Evolutionary conservation across 2,113 vertebrate genomes (phyloP).

Genomic region (Anoplopoma fimbria): DNA sequence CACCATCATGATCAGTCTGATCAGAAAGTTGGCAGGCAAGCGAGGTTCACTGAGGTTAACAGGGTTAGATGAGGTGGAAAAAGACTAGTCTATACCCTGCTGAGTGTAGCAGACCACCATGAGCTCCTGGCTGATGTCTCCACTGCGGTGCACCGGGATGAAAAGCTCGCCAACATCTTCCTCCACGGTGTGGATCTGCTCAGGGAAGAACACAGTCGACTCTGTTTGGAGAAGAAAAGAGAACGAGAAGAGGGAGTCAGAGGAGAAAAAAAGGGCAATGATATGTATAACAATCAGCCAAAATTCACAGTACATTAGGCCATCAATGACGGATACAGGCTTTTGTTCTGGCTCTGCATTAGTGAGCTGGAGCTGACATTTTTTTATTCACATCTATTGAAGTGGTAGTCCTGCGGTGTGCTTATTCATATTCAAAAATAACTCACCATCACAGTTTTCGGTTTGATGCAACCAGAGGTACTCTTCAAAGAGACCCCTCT

Average conservation of each 20-base stretch:
- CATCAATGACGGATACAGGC: constrained; percentile 27
- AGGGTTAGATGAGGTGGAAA: constrained; percentile 40
- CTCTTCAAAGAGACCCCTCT: constrained; percentile 69
- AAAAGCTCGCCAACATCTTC: constrained; percentile 92
- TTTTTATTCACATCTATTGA: constrained; percentile 47
- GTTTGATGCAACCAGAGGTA: constrained; percentile 59
- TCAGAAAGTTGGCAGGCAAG: neutral
- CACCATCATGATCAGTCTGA: neutral
- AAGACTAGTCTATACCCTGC: constrained; percentile 86
- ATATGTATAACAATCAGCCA: constrained; percentile 57
- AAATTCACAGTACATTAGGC: constrained; percentile 57
- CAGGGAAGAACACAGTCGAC: constrained; percentile 94
- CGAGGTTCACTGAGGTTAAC: constrained; percentile 1
- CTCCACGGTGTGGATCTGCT: constrained; percentile 85
- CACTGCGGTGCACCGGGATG: constrained; percentile 91
- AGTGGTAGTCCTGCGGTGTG: constrained; percentile 58
- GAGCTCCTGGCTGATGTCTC: constrained; percentile 92
- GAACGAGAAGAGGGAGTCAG: constrained; percentile 6
- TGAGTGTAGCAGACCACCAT: constrained; percentile 95
- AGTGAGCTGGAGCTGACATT: constrained; percentile 13
- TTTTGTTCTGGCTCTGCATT: constrained; percentile 61
- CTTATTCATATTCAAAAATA: constrained; percentile 67
- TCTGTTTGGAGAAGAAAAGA: constrained; percentile 80
- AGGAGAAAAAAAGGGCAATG: constrained; percentile 31
- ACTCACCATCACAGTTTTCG: constrained; percentile 46